Conservation (phyloP, 1,140 invertebrate genomes). For the Euglossa dilemma region DNA sequence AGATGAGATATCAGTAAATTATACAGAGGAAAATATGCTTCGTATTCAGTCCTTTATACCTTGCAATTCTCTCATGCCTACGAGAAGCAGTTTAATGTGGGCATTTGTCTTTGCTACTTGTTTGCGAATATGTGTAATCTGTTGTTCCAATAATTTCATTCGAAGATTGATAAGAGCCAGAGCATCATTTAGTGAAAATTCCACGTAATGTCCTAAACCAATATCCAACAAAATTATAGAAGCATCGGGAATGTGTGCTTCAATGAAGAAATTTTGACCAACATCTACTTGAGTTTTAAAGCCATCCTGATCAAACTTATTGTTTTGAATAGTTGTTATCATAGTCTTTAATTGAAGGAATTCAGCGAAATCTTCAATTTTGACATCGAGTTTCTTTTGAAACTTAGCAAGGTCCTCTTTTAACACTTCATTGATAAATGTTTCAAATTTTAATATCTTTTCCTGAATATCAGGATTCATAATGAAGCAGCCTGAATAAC, state of each 20-base stretch:
- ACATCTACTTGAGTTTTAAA: conserved; percentile 91
- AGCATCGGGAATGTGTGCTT: conserved; percentile 87
- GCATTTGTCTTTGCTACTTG: conserved; percentile 88
- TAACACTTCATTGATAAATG: conserved; percentile 86
- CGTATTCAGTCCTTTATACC: conserved; percentile 52
- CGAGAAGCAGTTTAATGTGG: conserved; percentile 90
- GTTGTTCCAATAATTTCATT: conserved; percentile 85
- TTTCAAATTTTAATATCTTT: conserved; percentile 82
- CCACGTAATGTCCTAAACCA: conserved; percentile 89
- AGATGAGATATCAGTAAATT: neutral
- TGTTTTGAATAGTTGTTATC: conserved; percentile 79
- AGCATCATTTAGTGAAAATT: conserved; percentile 89
- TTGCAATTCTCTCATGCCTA: conserved; percentile 85
- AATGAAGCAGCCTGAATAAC: conserved; percentile 16
- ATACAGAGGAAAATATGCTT: neutral
- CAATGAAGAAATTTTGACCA: conserved; percentile 89
- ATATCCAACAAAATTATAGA: conserved; percentile 88
- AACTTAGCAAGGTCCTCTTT: conserved; percentile 85
- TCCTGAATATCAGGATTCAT: conserved; percentile 73
- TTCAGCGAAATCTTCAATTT: conserved; percentile 88
- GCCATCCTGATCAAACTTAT: conserved; percentile 80
- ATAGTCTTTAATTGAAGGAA: conserved; percentile 88
- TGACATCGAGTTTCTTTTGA: conserved; percentile 84
- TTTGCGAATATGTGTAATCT: conserved; percentile 85
- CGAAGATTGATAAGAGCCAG: conserved; percentile 87